Conservation (phyloP, 2,797 vertebrate genomes). For the Lepus townsendii region DNA sequence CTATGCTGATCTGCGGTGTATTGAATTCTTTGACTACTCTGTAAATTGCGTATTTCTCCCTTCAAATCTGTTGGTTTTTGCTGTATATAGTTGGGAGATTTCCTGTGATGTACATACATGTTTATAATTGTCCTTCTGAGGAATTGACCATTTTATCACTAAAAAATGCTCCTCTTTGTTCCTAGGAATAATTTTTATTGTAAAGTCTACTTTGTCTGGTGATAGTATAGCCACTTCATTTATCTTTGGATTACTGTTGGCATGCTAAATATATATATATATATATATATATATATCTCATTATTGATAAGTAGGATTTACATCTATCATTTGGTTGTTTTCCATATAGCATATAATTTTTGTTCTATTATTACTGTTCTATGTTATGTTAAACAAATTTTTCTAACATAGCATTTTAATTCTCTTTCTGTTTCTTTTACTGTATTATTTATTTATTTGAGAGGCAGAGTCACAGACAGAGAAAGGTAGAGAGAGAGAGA, state of each 20-base stretch:
- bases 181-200: not conserved
- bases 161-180: not conserved
- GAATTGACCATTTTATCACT: not conserved
- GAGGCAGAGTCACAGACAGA: too few relatives aligned
- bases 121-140: not conserved
- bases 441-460: not conserved
- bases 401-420: not conserved
- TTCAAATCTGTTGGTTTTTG: conserved; percentile 14
- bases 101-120: not conserved
- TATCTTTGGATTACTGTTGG: not conserved
- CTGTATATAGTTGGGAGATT: not conserved
- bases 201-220: not conserved
- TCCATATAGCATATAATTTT: not conserved
- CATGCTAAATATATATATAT: too few relatives aligned
- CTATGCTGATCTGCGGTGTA: not conserved
- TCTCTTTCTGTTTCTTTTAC: not conserved
- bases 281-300: not conserved
- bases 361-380: not conserved
- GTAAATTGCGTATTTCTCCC: not conserved
- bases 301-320: not conserved
- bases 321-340: not conserved
- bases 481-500: too few relatives aligned
- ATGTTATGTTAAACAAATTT: not conserved
- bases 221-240: not conserved
- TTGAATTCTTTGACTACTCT: not conserved